A percentile compares a stretch with the other conserved stretches of the same genome.
These are phyloP conservation scores for Caerostris darwini DNA, from an alignment of 1,140 invertebrate species.

Conservation along the genomic window DNA sequence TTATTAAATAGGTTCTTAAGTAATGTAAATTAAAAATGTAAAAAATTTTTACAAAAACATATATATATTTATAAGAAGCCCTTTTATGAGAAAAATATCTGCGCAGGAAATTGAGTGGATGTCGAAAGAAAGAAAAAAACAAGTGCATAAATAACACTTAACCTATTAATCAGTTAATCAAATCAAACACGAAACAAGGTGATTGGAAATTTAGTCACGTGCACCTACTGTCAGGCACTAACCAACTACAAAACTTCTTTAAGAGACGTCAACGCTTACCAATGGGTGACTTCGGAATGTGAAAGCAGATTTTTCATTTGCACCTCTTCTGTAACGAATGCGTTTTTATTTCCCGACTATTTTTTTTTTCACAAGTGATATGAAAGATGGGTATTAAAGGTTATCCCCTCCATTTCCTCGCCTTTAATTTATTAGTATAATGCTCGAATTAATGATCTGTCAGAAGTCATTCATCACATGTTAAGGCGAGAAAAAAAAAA, in stretches of 20 bases:
- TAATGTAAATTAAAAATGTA: too few species aligned
- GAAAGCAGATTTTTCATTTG: slow-evolving; percentile 63
- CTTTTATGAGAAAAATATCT: not conserved
- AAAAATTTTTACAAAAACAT: too few species aligned
- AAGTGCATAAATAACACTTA: not conserved
- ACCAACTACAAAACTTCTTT: slow-evolving; percentile 41
- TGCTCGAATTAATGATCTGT: slow-evolving; percentile 71
- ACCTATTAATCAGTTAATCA: slow-evolving; percentile 58
- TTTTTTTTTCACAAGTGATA: not conserved
- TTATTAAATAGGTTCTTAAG: too few species aligned
- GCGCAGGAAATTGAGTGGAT: not conserved
- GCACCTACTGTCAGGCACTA: slow-evolving; percentile 7
- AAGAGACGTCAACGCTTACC: slow-evolving; percentile 16
- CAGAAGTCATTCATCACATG: slow-evolving; percentile 54
- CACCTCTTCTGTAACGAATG: slow-evolving; percentile 15
- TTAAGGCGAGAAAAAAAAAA: not conserved
- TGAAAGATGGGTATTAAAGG: slow-evolving; percentile 63
- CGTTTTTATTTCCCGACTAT: not conserved
- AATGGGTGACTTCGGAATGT: slow-evolving; percentile 41
- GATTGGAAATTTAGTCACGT: slow-evolving; percentile 31
- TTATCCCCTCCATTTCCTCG: slow-evolving; percentile 49
- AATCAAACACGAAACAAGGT: slow-evolving; percentile 27
- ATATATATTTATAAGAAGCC: not conserved
- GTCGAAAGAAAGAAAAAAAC: not conserved
- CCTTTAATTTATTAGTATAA: slow-evolving; percentile 77